Conservation (phyloP, 2,797 vertebrate species). For the Anguilla pacifica region DNA sequence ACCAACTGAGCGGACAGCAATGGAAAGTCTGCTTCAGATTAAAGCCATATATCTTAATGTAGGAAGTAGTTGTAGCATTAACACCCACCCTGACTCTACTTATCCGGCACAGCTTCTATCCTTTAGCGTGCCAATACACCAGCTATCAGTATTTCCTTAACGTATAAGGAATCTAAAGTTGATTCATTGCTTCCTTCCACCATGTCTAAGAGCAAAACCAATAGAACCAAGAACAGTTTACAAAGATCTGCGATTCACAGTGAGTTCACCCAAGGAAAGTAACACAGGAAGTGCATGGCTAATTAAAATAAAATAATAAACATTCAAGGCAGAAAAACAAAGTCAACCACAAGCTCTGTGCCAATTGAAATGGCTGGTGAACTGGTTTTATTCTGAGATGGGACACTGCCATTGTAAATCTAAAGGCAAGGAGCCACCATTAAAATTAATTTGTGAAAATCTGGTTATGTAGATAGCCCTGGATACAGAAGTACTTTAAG, state of each 20-base stretch:
- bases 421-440: neutral
- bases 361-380: neutral
- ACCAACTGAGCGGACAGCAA: constrained; percentile 37
- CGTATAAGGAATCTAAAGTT: neutral
- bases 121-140: constrained; percentile 1
- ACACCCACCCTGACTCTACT: neutral
- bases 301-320: neutral
- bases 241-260: neutral
- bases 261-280: neutral
- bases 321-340: neutral
- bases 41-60: constrained; percentile 16
- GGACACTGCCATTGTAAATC: neutral
- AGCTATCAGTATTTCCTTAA: neutral
- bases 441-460: neutral
- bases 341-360: neutral
- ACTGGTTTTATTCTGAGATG: neutral
- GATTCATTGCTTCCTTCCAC: neutral
- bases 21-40: constrained; percentile 41
- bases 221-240: neutral
- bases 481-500: neutral
- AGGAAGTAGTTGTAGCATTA: neutral
- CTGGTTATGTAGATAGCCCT: neutral
- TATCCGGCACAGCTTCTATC: constrained; percentile 9
- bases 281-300: neutral
- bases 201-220: neutral